These are phyloP conservation scores for Albula goreensis DNA, from an alignment of 2,113 vertebrate species.

Conservation along the genomic window DNA sequence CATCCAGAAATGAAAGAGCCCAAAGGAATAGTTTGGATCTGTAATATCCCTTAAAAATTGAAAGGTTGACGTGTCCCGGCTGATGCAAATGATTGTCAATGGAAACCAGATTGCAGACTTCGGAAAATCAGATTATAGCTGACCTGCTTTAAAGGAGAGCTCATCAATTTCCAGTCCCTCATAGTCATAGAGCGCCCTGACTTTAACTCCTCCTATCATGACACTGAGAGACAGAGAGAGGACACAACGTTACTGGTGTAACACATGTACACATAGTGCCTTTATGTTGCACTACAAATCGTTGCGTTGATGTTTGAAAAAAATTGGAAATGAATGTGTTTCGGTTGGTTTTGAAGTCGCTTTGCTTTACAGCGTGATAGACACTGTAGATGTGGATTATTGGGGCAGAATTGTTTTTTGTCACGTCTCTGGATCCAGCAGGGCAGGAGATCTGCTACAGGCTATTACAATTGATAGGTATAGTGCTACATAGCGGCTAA, in stretches of 20 bases:
- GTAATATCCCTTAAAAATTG: not conserved
- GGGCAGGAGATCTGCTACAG: too few species aligned
- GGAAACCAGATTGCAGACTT: not conserved
- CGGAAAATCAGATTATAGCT: not conserved
- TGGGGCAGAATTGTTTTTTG: too few species aligned
- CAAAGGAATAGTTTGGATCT: not conserved
- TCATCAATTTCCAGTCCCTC: constrained; percentile 72
- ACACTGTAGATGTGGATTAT: too few species aligned
- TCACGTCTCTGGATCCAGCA: too few species aligned
- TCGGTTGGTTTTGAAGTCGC: too few species aligned
- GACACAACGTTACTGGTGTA: not conserved
- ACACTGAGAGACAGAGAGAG: constrained; percentile 37
- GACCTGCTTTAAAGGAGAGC: constrained; percentile 69
- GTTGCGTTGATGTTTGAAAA: too few species aligned
- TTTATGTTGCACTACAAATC: too few species aligned
- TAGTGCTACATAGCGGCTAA: too few species aligned
- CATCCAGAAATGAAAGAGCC: not conserved
- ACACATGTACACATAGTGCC: not conserved
- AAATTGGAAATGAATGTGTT: too few species aligned
- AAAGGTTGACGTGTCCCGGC: not conserved
- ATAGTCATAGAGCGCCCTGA: constrained; percentile 72
- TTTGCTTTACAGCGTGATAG: too few species aligned
- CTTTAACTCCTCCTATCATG: constrained; percentile 68
- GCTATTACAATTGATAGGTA: too few species aligned
- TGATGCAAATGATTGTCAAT: not conserved